Evolutionary conservation across 2,113 vertebrate genomes (phyloP), one percentile per base, ranked within the genome.

Genomic region (Fregata magnificens): DNA sequence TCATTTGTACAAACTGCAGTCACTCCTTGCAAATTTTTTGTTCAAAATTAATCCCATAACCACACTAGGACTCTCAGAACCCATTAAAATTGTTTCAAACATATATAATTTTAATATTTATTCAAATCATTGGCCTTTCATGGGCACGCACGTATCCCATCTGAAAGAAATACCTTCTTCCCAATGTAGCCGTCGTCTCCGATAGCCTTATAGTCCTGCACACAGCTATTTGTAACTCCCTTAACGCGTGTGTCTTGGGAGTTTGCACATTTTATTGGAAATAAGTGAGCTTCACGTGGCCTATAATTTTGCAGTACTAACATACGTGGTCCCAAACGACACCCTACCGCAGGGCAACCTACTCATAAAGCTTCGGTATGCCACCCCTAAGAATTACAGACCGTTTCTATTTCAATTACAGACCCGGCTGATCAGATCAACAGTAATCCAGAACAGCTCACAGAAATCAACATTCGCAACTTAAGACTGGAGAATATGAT

Each of bases 161-260:
- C 49, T 40, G 15, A 81, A 85, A 82, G 14, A 76, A 95, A 67
- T 8, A 8, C 6, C 31, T 66, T 42, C 17, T 83, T 86, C 32
- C 45, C 32, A 56, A 3, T 1, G 5, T 14, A 80, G 56, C 14
- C 4, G 3, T 3, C 3, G 1, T 17, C 45, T 73, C 62, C 38
- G 70, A 6, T 11, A 42, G 53, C 44, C 44, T 42, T 25, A 38
- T 5, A 86, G n/a, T 25, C 52, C 49, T 10, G 31, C 28, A 63
- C 47, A 56, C 26, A 74, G 72, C 65, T 74, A 47, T 59, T 38
- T 84, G 19, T 16, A 74, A 70, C n/a, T 70, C 59, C 59, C 49
- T 62, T 22, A 80, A 79, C 16, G 66, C 1, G 1, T 1, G 9
- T 45, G n/a, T 24, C 80, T 74, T 34, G 50, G 55, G 63, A 93